Percentiles rank a stretch among this genome's conserved stretches.
Evolutionary conservation across 2,888 invertebrate species (phyloP).

Genomic region (Morpho achilles): DNA sequence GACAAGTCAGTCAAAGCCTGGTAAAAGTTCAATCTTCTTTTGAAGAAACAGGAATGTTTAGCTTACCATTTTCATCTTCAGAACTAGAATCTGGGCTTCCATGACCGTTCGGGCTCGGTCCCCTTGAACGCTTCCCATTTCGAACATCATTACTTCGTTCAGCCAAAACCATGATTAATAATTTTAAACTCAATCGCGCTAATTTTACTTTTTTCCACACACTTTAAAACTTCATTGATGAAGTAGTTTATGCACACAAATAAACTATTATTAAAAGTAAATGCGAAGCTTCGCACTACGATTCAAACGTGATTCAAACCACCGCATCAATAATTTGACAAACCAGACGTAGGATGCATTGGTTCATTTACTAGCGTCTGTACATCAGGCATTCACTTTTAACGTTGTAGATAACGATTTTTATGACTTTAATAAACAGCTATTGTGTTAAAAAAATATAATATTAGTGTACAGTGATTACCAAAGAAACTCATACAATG

Average conservation of each 20-base stretch:
- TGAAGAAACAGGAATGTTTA: not conserved
- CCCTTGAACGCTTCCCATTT: constrained; percentile 93
- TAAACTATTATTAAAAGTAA: constrained; percentile 42
- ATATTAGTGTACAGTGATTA: too few species aligned
- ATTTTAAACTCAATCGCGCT: constrained; percentile 42
- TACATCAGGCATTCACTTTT: constrained; percentile 57
- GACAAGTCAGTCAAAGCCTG: constrained; percentile 18
- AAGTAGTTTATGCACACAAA: constrained; percentile 28
- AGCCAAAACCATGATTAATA: constrained; percentile 88
- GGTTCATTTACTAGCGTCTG: constrained; percentile 59
- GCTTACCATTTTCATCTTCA: constrained; percentile 90
- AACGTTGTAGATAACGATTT: not conserved
- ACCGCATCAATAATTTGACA: constrained; percentile 79
- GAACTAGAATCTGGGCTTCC: constrained; percentile 90
- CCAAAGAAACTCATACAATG: too few species aligned
- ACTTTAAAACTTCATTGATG: constrained; percentile 31
- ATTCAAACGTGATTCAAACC: constrained; percentile 80
- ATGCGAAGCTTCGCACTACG: constrained; percentile 63
- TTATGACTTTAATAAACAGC: too few species aligned
- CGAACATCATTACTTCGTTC: constrained; percentile 92
- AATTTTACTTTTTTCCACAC: constrained; percentile 37
- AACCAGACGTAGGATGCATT: constrained; percentile 48
- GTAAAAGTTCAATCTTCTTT: not conserved
- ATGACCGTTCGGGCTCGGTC: constrained; percentile 93
- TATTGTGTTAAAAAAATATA: too few species aligned